Evolutionary conservation across 2,797 vertebrate genomes (phyloP).

Genomic region (Eupleurogrammus muticus): DNA sequence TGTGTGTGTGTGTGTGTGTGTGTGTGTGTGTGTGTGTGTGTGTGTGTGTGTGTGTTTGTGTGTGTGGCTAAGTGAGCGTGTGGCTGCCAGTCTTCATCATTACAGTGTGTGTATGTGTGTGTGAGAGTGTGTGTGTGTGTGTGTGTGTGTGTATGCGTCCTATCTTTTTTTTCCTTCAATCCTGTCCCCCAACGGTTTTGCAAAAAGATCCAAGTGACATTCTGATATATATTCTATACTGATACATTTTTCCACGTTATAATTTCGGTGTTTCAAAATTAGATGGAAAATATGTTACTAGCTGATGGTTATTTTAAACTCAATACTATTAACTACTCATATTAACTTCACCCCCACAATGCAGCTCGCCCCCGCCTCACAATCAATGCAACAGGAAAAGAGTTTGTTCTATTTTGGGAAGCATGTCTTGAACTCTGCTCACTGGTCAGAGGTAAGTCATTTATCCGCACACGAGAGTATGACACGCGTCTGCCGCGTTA

Average conservation of each 20-base stretch:
- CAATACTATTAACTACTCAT: not conserved
- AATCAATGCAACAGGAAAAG: conserved; percentile 5
- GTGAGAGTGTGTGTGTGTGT: not conserved
- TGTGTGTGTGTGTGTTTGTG: conserved; percentile 5
- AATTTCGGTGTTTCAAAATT: not conserved
- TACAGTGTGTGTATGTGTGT: not conserved
- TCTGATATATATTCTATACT: not conserved
- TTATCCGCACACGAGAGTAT: not conserved
- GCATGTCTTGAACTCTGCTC: not conserved
- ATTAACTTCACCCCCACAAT: not conserved
- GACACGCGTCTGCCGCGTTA: not conserved
- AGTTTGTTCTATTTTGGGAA: conserved; percentile 13
- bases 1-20: not conserved
- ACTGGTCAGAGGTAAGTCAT: conserved; percentile 7
- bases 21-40: conserved; percentile 7
- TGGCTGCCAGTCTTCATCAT: conserved; percentile 1
- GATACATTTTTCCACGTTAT: not conserved
- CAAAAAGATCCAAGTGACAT: conserved; percentile 2
- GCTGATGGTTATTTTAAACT: not conserved
- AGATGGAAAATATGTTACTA: not conserved
- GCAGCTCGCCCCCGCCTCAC: not conserved
- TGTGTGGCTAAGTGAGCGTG: conserved; percentile 15
- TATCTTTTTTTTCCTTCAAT: not conserved
- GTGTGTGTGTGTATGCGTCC: not conserved
- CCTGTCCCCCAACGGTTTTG: not conserved